A percentile compares a stretch with the other conserved stretches of the same genome.
Evolutionary conservation across 2,113 vertebrate genomes (phyloP).

Genomic region (Rousettus leschenaultii): DNA sequence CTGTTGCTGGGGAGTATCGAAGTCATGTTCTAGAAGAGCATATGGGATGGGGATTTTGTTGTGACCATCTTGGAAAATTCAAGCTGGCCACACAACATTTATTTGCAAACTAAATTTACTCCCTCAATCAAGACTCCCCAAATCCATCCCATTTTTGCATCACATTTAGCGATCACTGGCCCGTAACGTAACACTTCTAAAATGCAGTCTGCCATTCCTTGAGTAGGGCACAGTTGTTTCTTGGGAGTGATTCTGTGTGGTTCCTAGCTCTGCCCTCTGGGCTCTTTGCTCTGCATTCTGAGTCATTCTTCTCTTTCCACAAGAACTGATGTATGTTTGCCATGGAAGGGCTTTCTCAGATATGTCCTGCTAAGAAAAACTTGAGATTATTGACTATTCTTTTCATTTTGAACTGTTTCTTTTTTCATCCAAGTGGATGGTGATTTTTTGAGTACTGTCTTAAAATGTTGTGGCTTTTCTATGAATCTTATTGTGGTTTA

Average conservation of each 20-base stretch:
- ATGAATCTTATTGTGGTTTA: background rate
- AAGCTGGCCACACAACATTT: background rate
- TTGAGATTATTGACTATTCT: background rate
- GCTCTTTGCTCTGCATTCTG: background rate
- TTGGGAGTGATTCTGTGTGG: background rate
- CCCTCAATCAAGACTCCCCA: background rate
- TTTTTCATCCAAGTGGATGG: background rate
- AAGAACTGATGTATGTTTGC: background rate
- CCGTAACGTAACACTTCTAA: background rate
- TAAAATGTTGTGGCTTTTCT: background rate
- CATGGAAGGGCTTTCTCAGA: background rate
- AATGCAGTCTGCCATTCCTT: background rate
- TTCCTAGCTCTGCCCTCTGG: background rate
- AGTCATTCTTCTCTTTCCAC: background rate
- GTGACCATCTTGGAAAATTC: slow-evolving; percentile 23
- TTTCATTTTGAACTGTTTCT: background rate
- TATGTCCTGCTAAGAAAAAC: background rate
- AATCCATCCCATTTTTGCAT: background rate
- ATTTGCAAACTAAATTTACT: background rate
- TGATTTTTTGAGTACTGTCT: background rate
- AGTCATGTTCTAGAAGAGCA: background rate
- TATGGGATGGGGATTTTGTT: background rate
- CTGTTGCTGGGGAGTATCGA: background rate
- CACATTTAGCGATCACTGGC: background rate
- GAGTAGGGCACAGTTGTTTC: background rate